phyloP scores from a whole-genome alignment of 2,888 invertebrate genomes.

The Exephanes ischioxanthus region DNA sequence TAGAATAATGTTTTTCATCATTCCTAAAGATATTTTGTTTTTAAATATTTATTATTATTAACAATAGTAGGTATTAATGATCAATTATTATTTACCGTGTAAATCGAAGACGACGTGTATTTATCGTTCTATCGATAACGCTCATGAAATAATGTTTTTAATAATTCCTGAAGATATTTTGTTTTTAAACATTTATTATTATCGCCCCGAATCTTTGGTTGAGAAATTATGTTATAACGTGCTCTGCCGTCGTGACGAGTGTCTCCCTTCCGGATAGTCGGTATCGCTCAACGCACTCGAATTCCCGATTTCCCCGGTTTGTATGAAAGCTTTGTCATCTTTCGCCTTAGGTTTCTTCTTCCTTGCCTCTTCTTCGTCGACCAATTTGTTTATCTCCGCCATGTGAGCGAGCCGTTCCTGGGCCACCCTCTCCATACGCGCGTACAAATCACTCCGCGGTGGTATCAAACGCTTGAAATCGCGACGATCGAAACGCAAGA shows the following conservation, averaged over 20 bases:
- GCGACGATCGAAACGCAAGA: constrained; percentile 86
- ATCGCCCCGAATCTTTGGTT: not conserved
- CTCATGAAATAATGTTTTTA: not conserved
- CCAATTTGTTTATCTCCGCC: constrained; percentile 59
- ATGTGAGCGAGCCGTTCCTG: constrained; percentile 70
- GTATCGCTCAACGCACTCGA: not conserved
- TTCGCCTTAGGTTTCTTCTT: not conserved
- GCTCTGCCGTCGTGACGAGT: not conserved
- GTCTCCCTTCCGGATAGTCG: not conserved
- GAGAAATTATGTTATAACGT: not conserved
- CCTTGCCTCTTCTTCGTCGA: constrained; percentile 50
- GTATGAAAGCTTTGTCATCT: not conserved
- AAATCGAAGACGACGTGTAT: not conserved
- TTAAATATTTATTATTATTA: not conserved
- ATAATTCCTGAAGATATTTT: not conserved
- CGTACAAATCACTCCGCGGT: constrained; percentile 74
- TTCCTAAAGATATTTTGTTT: not conserved
- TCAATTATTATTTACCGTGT: not conserved
- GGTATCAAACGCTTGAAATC: constrained; percentile 84
- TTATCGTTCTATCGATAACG: not conserved
- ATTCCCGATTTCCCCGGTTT: not conserved
- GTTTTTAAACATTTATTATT: not conserved
- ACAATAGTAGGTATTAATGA: not conserved
- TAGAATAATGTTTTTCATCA: not conserved
- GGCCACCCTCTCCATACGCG: constrained; percentile 75